Evolutionary conservation across 2,888 invertebrate species (phyloP).

Genomic region (Eumerus sabulonum): DNA sequence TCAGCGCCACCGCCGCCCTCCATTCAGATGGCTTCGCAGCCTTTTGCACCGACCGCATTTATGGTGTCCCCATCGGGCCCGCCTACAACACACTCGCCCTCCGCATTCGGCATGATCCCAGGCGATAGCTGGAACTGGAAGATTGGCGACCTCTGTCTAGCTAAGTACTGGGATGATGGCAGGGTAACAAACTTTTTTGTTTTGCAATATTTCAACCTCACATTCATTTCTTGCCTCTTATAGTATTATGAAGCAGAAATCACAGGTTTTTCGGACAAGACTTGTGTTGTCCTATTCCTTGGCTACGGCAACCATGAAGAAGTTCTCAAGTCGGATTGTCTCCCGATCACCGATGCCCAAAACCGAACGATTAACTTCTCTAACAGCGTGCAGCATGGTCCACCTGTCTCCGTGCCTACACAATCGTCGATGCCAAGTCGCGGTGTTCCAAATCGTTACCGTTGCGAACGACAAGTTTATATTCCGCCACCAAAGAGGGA

Average conservation of each 20-base stretch:
- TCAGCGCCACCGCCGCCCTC: constrained; percentile 49
- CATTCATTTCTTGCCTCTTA: constrained; percentile 68
- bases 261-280: constrained; percentile 89
- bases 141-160: constrained; percentile 90
- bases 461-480: constrained; percentile 78
- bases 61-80: constrained; percentile 31
- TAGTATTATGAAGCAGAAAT: constrained; percentile 92
- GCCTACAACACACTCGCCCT: constrained; percentile 81
- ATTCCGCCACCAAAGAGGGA: constrained; percentile 79
- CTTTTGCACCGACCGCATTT: constrained; percentile 38
- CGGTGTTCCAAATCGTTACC: constrained; percentile 73
- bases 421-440: constrained; percentile 67
- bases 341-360: constrained; percentile 81
- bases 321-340: constrained; percentile 89
- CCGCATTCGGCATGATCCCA: constrained; percentile 74
- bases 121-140: constrained; percentile 82
- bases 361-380: constrained; percentile 72
- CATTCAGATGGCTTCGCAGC: constrained; percentile 46
- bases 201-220: background rate
- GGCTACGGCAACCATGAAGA: constrained; percentile 95
- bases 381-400: constrained; percentile 70
- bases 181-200: constrained; percentile 83
- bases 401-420: constrained; percentile 50
- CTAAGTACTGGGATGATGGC: constrained; percentile 96
- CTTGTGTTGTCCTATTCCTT: constrained; percentile 91